Conservation (phyloP, 2,888 invertebrate genomes). For the Leucozona laternaria region DNA sequence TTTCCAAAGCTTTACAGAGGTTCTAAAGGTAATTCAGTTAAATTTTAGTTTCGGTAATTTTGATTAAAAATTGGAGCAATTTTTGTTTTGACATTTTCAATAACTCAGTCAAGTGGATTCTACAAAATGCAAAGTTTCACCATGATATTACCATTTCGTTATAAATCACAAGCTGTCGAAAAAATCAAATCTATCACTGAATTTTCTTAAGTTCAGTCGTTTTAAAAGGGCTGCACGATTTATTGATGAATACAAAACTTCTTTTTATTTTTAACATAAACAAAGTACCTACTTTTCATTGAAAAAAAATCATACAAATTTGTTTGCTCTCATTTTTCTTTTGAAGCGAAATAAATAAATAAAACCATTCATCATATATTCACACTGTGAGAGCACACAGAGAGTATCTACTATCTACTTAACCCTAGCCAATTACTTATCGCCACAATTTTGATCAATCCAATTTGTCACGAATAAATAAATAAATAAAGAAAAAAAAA, state of each 20-base stretch:
- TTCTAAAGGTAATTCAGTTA: background rate
- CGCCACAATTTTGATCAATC: slow-evolving; percentile 49
- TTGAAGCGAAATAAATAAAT: slow-evolving; percentile 11
- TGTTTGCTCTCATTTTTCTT: background rate
- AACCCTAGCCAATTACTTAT: slow-evolving; percentile 61
- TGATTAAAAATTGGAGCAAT: background rate
- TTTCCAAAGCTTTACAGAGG: background rate
- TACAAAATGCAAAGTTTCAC: background rate
- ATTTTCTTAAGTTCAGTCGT: background rate
- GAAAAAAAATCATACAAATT: background rate
- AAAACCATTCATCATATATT: slow-evolving; percentile 49
- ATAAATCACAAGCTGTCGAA: background rate
- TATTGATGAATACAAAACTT: background rate
- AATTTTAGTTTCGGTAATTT: too few relatives aligned
- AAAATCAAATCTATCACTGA: background rate
- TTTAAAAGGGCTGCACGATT: background rate
- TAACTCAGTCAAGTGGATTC: background rate
- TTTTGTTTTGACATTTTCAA: background rate
- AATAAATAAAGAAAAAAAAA: background rate
- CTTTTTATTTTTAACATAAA: background rate
- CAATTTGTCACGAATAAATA: slow-evolving; percentile 52
- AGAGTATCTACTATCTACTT: slow-evolving; percentile 48
- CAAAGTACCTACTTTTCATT: too few relatives aligned
- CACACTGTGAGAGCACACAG: slow-evolving; percentile 21
- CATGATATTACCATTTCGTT: background rate